phyloP scores from a whole-genome alignment of 2,113 vertebrate genomes.

The Osmerus eperlanus region DNA sequence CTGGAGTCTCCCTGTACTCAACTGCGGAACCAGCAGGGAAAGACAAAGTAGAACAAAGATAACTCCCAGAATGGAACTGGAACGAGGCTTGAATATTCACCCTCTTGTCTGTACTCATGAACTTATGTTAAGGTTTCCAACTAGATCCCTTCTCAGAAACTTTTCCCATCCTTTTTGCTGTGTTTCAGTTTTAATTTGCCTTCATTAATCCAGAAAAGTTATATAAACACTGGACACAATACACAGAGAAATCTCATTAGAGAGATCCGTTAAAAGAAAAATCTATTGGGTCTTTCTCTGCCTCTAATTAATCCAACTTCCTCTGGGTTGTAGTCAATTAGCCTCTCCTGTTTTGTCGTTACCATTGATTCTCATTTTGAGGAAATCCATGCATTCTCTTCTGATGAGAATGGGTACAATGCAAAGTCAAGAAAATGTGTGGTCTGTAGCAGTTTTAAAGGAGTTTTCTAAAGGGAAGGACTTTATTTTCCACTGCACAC shows the following conservation, averaged over 20 bases:
- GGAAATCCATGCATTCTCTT: conserved; percentile 20
- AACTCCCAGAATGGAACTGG: neutral
- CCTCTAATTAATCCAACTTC: conserved; percentile 45
- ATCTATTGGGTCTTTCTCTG: conserved; percentile 27
- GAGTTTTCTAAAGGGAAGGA: too few relatives aligned
- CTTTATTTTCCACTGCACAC: too few relatives aligned
- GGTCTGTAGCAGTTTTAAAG: too few relatives aligned
- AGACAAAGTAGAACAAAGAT: neutral
- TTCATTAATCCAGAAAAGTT: conserved; percentile 7
- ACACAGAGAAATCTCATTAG: conserved; percentile 23
- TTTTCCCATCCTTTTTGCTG: neutral
- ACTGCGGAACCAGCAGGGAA: neutral
- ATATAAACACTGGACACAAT: conserved; percentile 5
- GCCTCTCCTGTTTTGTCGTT: conserved; percentile 24
- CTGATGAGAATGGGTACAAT: conserved; percentile 4
- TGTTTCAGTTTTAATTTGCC: conserved; percentile 14
- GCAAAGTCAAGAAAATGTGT: neutral
- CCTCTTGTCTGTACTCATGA: neutral
- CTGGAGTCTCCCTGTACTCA: neutral
- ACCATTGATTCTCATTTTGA: conserved; percentile 36
- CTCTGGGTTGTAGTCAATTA: conserved; percentile 37
- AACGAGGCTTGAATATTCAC: too few relatives aligned
- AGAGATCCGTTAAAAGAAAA: conserved; percentile 21
- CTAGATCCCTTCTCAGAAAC: neutral
- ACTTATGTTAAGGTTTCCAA: neutral